Evolutionary conservation across 2,113 vertebrate species (phyloP).

Genomic region (cat (Felis catus)): DNA sequence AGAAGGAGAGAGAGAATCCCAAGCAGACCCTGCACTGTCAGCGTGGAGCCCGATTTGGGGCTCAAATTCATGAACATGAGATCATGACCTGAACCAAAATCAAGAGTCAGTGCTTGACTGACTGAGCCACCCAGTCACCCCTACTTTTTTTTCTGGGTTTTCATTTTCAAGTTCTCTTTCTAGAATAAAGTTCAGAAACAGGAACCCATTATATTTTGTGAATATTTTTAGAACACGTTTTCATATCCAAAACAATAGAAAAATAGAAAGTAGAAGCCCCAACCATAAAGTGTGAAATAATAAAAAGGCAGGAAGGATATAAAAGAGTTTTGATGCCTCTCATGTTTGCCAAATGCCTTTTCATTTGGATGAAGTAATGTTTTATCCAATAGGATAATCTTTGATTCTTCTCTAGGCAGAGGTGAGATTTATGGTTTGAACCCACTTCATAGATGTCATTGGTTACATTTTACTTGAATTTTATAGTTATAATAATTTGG

Average conservation of each 20-base stretch:
- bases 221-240: conserved; percentile 46
- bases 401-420: conserved; percentile 50
- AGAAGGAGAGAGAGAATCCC: too few relatives aligned
- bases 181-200: neutral
- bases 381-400: conserved; percentile 68
- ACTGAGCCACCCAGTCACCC: too few relatives aligned
- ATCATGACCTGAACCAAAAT: too few relatives aligned
- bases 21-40: too few relatives aligned
- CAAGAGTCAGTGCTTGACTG: too few relatives aligned
- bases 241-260: conserved; percentile 35
- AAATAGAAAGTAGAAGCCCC: conserved; percentile 34
- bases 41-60: too few relatives aligned
- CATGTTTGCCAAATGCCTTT: conserved; percentile 42
- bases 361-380: conserved; percentile 78
- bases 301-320: conserved; percentile 53
- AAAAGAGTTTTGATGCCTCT: conserved; percentile 58
- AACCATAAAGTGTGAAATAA: conserved; percentile 55
- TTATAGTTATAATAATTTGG: conserved; percentile 81
- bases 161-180: conserved; percentile 11
- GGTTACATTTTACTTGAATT: conserved; percentile 81
- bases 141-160: neutral
- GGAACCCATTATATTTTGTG: conserved; percentile 23
- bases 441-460: conserved; percentile 58
- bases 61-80: too few relatives aligned
- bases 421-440: conserved; percentile 71